phyloP scores from a whole-genome alignment of 2,888 invertebrate genomes.

The Sesamia inferens region DNA sequence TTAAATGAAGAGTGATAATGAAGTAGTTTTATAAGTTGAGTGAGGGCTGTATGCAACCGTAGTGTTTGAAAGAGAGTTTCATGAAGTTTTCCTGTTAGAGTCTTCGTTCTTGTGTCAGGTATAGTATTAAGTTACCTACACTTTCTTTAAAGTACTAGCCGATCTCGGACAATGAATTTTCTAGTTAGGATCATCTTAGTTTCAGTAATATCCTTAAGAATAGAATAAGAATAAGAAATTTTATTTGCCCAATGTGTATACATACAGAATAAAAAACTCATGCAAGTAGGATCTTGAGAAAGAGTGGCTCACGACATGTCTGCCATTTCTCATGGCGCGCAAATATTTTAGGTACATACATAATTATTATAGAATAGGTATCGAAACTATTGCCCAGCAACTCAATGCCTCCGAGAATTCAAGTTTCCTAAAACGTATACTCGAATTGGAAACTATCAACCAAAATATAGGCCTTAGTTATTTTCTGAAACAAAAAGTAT shows the following conservation, averaged over 20 bases:
- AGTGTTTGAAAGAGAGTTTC: slow-evolving; percentile 14
- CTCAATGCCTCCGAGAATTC: slow-evolving; percentile 1
- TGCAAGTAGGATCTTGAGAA: no score
- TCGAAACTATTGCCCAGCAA: not conserved
- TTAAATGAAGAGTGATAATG: slow-evolving; percentile 40
- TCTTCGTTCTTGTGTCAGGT: slow-evolving; percentile 1
- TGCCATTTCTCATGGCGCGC: no score
- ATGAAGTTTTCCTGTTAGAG: slow-evolving; percentile 50
- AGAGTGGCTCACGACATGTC: no score
- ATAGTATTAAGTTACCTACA: not conserved
- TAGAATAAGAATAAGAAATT: no score
- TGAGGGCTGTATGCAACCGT: not conserved
- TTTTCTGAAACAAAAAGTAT: slow-evolving; percentile 25
- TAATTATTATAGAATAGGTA: no score
- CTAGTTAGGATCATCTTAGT: slow-evolving; percentile 14
- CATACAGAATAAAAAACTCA: no score
- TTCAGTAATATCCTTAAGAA: not conserved
- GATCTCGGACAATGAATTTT: not conserved
- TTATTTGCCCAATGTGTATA: no score
- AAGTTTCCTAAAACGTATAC: slow-evolving; percentile 17
- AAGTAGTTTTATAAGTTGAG: slow-evolving; percentile 26
- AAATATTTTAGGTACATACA: no score
- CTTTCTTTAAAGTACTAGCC: slow-evolving; percentile 2
- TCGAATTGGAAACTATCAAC: slow-evolving; percentile 10
- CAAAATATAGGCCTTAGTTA: slow-evolving; percentile 17